Conservation (phyloP, 2,113 vertebrate species). For the Seriola aureovittata region DNA sequence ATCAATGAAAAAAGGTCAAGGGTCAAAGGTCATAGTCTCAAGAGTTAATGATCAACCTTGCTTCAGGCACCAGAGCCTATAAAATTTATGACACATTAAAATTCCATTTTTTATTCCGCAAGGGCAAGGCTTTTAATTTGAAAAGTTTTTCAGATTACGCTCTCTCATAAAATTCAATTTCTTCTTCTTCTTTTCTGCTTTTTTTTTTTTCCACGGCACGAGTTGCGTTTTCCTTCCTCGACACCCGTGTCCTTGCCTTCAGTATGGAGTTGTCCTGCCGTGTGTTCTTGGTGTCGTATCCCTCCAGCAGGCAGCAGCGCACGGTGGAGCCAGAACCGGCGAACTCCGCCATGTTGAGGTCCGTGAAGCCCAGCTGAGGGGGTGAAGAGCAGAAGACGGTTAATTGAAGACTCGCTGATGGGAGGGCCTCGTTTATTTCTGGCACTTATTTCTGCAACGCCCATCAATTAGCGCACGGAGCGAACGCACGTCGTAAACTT, state of each 20-base stretch:
- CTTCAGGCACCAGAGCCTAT: background rate
- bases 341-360: slow-evolving; percentile 98
- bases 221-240: too few species aligned
- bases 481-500: background rate
- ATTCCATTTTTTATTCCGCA: background rate
- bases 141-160: too few species aligned
- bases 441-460: slow-evolving; percentile 36
- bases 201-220: background rate
- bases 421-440: slow-evolving; percentile 13
- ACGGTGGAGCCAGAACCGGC: slow-evolving; percentile 95
- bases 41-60: slow-evolving; percentile 10
- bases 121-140: too few species aligned
- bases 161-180: background rate
- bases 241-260: slow-evolving; percentile 84
- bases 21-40: slow-evolving; percentile 36
- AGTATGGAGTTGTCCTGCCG: slow-evolving; percentile 99
- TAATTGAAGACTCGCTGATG: slow-evolving; percentile 23
- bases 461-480: slow-evolving; percentile 26
- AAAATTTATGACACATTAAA: background rate
- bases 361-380: slow-evolving; percentile 94
- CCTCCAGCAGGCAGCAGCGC: slow-evolving; percentile 97
- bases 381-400: background rate
- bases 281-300: slow-evolving; percentile 98
- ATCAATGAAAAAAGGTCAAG: slow-evolving; percentile 25
- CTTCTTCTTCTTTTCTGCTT: rapidly evolving